These are phyloP conservation scores for Trinectes maculatus DNA, from an alignment of 2,113 vertebrate species.

Conservation along the genomic window DNA sequence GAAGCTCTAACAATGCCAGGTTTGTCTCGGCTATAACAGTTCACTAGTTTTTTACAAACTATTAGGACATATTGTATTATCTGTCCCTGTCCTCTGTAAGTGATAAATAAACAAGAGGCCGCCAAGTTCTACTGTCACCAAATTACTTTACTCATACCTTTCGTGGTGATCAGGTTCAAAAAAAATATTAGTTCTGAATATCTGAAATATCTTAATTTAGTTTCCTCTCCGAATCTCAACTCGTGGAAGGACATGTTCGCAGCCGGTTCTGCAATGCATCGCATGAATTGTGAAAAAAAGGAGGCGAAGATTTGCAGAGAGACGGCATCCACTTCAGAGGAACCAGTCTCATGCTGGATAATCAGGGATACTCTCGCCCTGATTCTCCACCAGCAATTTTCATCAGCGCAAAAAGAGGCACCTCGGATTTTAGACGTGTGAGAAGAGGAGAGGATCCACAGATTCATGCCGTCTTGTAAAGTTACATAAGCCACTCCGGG, in stretches of 20 bases:
- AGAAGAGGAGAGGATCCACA: conserved; percentile 64
- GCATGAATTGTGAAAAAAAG: conserved; percentile 32
- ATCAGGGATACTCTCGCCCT: conserved; percentile 51
- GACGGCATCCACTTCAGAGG: conserved; percentile 45
- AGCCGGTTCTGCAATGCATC: conserved; percentile 18
- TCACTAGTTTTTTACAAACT: conserved; percentile 23
- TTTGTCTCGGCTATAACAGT: conserved; percentile 52
- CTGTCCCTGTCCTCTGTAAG: conserved; percentile 16
- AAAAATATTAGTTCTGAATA: conserved; percentile 51
- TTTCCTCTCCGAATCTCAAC: conserved; percentile 21
- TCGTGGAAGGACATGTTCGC: conserved; percentile 38
- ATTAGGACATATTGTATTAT: conserved; percentile 16
- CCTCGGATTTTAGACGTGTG: conserved; percentile 71
- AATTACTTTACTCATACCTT: conserved; percentile 34
- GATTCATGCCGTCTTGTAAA: conserved; percentile 79
- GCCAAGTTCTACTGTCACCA: conserved; percentile 41
- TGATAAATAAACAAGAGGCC: conserved; percentile 48
- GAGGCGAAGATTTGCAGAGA: conserved; percentile 13
- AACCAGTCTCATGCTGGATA: conserved; percentile 56
- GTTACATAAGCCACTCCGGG: conserved; percentile 83
- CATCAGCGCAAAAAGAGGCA: conserved; percentile 64
- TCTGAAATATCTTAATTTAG: conserved; percentile 40
- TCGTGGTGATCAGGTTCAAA: conserved; percentile 23
- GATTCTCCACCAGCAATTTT: conserved; percentile 57
- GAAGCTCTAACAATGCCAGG: conserved; percentile 50